Evolutionary conservation across 2,113 vertebrate genomes (phyloP), one percentile per base, ranked within the genome.

Genomic region (Pseudopodoces humilis): DNA sequence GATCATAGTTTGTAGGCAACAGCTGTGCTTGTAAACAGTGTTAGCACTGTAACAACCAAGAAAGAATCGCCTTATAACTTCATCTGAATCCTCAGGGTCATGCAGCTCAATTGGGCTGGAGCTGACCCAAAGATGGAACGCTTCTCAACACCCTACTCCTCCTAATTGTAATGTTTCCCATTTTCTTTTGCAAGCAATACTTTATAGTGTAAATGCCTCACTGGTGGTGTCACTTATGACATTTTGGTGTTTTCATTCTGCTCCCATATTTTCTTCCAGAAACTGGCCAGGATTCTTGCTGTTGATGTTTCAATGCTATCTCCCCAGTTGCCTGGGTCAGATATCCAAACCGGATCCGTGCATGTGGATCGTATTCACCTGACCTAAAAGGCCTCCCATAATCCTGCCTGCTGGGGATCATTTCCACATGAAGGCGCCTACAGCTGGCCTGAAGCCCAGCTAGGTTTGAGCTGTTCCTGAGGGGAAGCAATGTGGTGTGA

Each of bases 281-380:
- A 90, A 55, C 74, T 31, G 15, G 41, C 47, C 19, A 13, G 70
- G 49, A 58, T 89, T 64, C 74, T 92, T 41, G 53, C 75, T 69
- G 53, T 35, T 68, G 71, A 7, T 56, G 62, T 94, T 88, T 91
- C 62, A 69, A 0, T 76, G 69, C 69, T 43, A 3, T 82, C 70
- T 94, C 89, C 70, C 62, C 58, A 62, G 58, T 62, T 94, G 65
- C 63, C 83, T 47, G 96, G 94, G 83, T 97, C 92, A 83, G 71
- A 70, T 96, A 81, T 63, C 90, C 90, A 69, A 39, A 74, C 55
- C 72, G 47, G 75, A 83, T 88, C 79, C 0, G 0, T 78, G 69
- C 35, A 4, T 71, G 47, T 56, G 88, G 90, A 95, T 96, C 75
- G 1, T 77, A 31, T 97, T 95, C 90, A 83, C 88, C 90, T 77